Evolutionary conservation across 1,140 invertebrate species (phyloP), one percentile per base, ranked within the genome.

Genomic region (Oryzaephilus surinamensis): DNA sequence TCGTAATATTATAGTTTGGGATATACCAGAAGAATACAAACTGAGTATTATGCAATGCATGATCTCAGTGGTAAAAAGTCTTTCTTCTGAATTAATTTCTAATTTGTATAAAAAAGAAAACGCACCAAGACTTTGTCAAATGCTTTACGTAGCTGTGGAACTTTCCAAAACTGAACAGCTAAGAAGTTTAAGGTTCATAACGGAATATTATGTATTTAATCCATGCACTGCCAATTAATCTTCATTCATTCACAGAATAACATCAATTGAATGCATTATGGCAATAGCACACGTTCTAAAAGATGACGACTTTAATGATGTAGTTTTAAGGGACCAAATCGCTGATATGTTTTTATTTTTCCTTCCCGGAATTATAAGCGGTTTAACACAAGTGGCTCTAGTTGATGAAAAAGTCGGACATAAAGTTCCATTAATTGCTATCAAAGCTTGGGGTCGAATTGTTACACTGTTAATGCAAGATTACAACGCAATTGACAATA

Each of bases 21-120:
- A 33, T 32, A 48, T 56, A 4, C 63, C 71, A 15, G 77, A 80
- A 57, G 76, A 80, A 52, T 56, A 77, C 8, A 77, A 77, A 49
- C 51, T 71, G 38, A 61, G 55, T 44, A 62, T 74, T 19, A 55
- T 77, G 32, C 57, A 63, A 43, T 71, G 72, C 45, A 58, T 74
- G 2, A 70, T 60, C 10, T 46, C 58, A 4, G 48, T 79, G 17
- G 59, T 73, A 38, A 40, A 67, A 16, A 58, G 57, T 42, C 46
- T 69, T 16, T 64, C 67, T 12, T 52, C 51, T 0, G 56, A 66
- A 24, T 52, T 71, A 13, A 57, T 71, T 19, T 52, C 67, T 29
- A 55, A 56, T 27, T 48, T 79, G 28, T 70, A 78, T 38, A 51
- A 39, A 5, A 64, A 65, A 45, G 50, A 65, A 23, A 66, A 74